Percentiles rank a stretch among this genome's conserved stretches.
These are phyloP conservation scores for Pionites leucogaster DNA, from an alignment of 2,113 vertebrate genomes.

Conservation along the genomic window DNA sequence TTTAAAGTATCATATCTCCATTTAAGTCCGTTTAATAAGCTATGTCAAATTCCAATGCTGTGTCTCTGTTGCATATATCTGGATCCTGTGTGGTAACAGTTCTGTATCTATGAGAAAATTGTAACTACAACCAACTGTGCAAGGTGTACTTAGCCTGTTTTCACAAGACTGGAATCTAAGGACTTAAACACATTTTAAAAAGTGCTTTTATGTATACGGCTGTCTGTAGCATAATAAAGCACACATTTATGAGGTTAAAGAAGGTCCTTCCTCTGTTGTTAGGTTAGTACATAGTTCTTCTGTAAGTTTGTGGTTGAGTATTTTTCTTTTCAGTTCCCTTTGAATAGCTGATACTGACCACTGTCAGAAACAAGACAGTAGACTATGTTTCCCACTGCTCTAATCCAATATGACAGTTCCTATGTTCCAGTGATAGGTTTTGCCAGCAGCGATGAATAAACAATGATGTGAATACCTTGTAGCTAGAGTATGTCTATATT, in stretches of 20 bases:
- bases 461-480: slow-evolving; percentile 38
- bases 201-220: background rate
- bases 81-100: background rate
- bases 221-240: background rate
- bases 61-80: background rate
- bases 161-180: background rate
- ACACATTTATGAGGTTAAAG: background rate
- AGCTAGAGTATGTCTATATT: background rate
- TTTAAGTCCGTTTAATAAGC: background rate
- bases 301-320: background rate
- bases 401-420: slow-evolving; percentile 52
- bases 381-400: background rate
- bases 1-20: background rate
- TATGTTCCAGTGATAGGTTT: slow-evolving; percentile 30
- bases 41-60: background rate
- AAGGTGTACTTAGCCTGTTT: background rate
- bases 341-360: slow-evolving; percentile 41
- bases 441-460: slow-evolving; percentile 55
- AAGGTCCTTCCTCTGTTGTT: background rate
- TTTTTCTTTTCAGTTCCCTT: background rate
- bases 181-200: background rate
- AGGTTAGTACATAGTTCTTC: background rate
- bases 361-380: slow-evolving; percentile 7
- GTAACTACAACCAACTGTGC: background rate
- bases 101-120: background rate